Conservation (phyloP, 2,797 vertebrate species). For the Delichon dasypus region DNA sequence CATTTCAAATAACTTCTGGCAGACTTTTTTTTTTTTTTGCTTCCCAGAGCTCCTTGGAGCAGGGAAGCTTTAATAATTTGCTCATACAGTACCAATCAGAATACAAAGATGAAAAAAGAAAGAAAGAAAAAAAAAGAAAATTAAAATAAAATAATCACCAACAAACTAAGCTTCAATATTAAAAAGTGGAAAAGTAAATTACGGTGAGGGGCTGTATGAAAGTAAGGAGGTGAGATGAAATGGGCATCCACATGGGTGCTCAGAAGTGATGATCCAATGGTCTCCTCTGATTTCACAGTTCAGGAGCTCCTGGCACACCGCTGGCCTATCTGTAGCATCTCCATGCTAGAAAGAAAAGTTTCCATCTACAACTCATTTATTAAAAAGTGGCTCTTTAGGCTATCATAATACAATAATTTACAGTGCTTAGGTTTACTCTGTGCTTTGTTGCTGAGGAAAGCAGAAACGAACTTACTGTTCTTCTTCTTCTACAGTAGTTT, state of each 20-base stretch:
- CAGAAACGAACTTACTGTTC: conserved; percentile 38
- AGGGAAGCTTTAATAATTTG: conserved; percentile 16
- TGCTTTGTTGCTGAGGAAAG: conserved; percentile 51
- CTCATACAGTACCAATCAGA: neutral
- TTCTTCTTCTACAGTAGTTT: neutral
- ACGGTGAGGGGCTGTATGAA: neutral
- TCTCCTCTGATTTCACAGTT: neutral
- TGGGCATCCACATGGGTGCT: accelerated
- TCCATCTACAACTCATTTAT: neutral
- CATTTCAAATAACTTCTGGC: conserved; percentile 16
- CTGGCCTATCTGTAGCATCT: neutral
- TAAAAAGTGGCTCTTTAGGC: conserved; percentile 37
- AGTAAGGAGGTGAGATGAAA: neutral
- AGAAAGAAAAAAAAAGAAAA: neutral
- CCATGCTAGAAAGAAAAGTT: neutral
- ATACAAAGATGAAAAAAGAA: neutral
- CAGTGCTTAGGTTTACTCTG: neutral
- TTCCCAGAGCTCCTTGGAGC: neutral
- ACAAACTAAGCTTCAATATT: neutral
- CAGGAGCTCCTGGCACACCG: neutral
- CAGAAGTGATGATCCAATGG: neutral
- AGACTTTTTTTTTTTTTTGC: neutral
- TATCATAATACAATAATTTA: neutral
- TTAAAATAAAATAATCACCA: too few species aligned
- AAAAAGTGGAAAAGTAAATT: neutral